Evolutionary conservation across 2,797 vertebrate genomes (phyloP), one percentile per base, ranked within the genome.

Genomic region (Hirundo rustica): DNA sequence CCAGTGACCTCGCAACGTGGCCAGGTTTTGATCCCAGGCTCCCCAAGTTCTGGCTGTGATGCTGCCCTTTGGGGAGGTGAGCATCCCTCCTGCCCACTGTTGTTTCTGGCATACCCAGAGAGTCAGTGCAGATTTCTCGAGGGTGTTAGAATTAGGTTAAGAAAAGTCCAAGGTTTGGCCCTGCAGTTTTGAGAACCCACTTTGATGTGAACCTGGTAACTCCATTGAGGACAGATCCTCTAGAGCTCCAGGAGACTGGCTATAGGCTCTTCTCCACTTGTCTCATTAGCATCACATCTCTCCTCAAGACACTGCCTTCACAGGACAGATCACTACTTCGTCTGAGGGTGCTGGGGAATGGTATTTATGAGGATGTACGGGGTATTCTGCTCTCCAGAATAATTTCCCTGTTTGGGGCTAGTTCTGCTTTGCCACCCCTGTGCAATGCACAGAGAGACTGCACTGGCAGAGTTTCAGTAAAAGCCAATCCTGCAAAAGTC

Each of bases 1-100:
- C 3, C 32, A 5, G 29, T 5, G 12, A 17, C 10, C 34, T 68
- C 26, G 0, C 19, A 9, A 1, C 1, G 19, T 40, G 67, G 14
- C 2, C 3, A 13, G 34, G 2, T 53, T 77, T 48, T 36, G 55
- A 48, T 16, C 42, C 30, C 10, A 26, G 61, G 45, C 30, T 75
- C 60, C 47, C 44, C 21, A 3, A 20, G 27, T 36, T 42, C 45
- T 1, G 3, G 21, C 42, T 0, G 1, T 18, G 7, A 7, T 55
- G 75, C 67, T 70, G 72, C 65, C 18, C 1, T 1, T 7, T 57
- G 85, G 13, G 13, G 10, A 42, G 42, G 48, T 34, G 61, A 4
- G 10, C 60, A 38, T 45, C 51, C 45, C 19, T 89, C 19, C 73
- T 71, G 44, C 74, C 77, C 42, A 7, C 32, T 29, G 62, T 1